Conservation (phyloP, 2,888 invertebrate genomes). For the Globia sparganii region DNA sequence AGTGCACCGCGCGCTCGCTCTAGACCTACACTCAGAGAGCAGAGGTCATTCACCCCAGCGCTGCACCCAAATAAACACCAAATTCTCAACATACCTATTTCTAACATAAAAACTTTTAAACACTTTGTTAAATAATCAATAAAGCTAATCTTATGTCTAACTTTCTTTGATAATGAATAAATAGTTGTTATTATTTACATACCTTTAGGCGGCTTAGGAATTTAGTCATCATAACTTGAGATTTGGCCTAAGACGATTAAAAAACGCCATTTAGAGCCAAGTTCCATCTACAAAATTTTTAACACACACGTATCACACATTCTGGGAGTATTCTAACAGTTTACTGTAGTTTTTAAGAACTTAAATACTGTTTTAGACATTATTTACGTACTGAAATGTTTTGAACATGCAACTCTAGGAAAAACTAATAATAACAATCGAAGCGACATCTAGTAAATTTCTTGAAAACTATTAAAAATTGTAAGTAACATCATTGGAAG, state of each 20-base stretch:
- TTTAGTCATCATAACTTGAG: conserved; percentile 44
- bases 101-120: not conserved
- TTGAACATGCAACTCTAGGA: conserved; percentile 28
- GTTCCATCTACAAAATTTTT: not conserved
- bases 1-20: conserved; percentile 67
- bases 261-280: conserved; percentile 18
- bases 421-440: conserved; percentile 39
- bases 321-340: conserved; percentile 17
- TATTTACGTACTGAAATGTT: conserved; percentile 51
- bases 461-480: not conserved
- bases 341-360: not conserved
- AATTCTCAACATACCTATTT: conserved; percentile 15
- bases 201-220: conserved; percentile 45
- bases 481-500: not conserved
- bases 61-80: conserved; percentile 67
- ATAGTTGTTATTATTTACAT: conserved; percentile 26
- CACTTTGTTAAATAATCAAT: not conserved
- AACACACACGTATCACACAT: conserved; percentile 25
- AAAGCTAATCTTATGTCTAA: not conserved
- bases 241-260: not conserved
- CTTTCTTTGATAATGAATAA: not conserved
- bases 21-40: conserved; percentile 69
- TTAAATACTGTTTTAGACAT: conserved; percentile 5
- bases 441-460: conserved; percentile 38
- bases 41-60: conserved; percentile 75